Conservation (phyloP, 92 coral and sea anemone species). For the Pocillopora meandrina region DNA sequence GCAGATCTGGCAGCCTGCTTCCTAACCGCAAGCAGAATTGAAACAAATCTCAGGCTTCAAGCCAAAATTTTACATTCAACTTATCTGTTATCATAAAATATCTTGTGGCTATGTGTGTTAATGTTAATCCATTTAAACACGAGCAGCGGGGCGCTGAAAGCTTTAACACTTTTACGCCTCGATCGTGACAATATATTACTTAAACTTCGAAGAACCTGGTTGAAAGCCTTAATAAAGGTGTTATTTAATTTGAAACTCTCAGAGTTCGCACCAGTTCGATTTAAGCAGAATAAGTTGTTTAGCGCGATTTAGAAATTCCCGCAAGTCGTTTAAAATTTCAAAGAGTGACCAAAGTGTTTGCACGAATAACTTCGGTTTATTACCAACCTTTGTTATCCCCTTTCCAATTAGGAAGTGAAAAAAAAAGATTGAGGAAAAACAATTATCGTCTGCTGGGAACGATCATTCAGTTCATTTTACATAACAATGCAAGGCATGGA, state of each 20-base stretch:
- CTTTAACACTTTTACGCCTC: background rate
- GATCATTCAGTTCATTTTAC: conserved; percentile 10
- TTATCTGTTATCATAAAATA: background rate
- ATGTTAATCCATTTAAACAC: background rate
- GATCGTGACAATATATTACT: conserved; percentile 17
- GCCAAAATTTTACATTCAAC: background rate
- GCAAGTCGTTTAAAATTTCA: too few species aligned
- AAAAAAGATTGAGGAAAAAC: background rate
- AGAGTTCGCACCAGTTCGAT: background rate
- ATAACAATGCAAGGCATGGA: background rate
- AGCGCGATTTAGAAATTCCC: too few species aligned
- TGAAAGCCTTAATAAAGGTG: background rate
- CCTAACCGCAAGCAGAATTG: background rate
- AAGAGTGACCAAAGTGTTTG: too few species aligned
- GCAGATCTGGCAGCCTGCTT: background rate
- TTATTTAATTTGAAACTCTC: background rate
- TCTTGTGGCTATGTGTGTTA: background rate
- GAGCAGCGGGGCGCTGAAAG: background rate
- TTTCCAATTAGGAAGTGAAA: background rate
- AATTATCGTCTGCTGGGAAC: background rate
- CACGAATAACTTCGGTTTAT: too few species aligned
- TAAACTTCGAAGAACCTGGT: conserved; percentile 3
- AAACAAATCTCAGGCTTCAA: background rate
- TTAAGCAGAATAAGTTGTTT: too few species aligned
- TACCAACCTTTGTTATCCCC: background rate